Conservation (phyloP, 53 echinoderm and acorn worm species). For the Astropecten irregularis region DNA sequence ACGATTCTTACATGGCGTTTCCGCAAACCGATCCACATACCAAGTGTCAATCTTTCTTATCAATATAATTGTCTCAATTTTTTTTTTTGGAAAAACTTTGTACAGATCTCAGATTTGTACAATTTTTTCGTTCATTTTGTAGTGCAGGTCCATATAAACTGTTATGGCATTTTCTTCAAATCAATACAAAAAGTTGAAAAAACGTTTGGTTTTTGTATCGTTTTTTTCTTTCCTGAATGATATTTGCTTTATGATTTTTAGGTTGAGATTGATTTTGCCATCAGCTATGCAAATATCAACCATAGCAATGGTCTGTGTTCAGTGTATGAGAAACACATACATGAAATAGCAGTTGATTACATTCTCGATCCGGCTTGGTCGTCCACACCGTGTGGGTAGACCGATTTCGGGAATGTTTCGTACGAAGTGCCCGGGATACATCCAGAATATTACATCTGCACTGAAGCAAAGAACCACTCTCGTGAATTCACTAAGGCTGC, state of each 20-base stretch:
- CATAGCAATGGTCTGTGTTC: constrained; percentile 58
- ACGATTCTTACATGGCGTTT: too few relatives aligned
- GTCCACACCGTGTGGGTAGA: constrained; percentile 62
- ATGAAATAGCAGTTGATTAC: constrained; percentile 59
- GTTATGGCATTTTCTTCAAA: too few relatives aligned
- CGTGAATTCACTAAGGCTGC: constrained; percentile 72
- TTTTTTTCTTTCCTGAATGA: too few relatives aligned
- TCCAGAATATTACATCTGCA: constrained; percentile 75
- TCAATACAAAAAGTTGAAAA: too few relatives aligned
- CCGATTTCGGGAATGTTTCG: constrained; percentile 94
- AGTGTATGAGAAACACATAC: constrained; percentile 65
- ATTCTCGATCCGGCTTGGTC: constrained; percentile 13
- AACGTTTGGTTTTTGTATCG: too few relatives aligned
- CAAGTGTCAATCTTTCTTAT: too few relatives aligned
- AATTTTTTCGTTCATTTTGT: too few relatives aligned
- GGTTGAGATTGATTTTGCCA: not conserved
- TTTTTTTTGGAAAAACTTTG: too few relatives aligned
- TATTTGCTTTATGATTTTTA: not conserved
- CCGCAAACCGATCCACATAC: too few relatives aligned
- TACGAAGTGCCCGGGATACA: constrained; percentile 88
- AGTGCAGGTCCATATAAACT: too few relatives aligned
- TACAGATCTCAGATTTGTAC: too few relatives aligned
- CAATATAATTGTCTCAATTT: too few relatives aligned
- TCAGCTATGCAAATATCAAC: constrained; percentile 11
- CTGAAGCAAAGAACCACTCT: constrained; percentile 69